phyloP scores from a whole-genome alignment of 2,113 vertebrate genomes.

The Silurus asotus region DNA sequence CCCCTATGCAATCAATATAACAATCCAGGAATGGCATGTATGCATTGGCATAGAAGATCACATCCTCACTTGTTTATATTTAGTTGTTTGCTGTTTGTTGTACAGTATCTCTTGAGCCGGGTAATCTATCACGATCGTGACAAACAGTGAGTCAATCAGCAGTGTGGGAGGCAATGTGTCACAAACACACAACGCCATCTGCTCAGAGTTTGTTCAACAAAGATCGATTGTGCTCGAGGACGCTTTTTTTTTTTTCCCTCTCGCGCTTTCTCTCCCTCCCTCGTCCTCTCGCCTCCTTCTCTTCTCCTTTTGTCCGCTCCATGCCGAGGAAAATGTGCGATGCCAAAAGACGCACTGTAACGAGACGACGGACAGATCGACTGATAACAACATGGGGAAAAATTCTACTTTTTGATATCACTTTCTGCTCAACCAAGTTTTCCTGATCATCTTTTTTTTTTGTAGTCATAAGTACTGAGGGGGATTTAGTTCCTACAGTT shows the following conservation, averaged over 20 bases:
- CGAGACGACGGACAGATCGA: slow-evolving; percentile 48
- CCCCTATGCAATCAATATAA: slow-evolving; percentile 4
- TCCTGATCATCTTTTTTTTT: slow-evolving; percentile 17
- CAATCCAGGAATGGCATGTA: slow-evolving; percentile 13
- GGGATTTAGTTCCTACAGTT: not conserved
- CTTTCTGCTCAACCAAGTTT: slow-evolving; percentile 25
- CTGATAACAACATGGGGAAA: slow-evolving; percentile 14
- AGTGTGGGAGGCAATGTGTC: slow-evolving; percentile 59
- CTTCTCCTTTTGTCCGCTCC: slow-evolving; percentile 52
- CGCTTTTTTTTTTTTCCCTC: slow-evolving; percentile 39
- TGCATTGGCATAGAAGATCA: slow-evolving; percentile 36
- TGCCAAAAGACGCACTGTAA: slow-evolving; percentile 50
- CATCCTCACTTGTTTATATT: slow-evolving; percentile 50
- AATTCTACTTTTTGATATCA: slow-evolving; percentile 42
- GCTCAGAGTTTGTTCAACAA: slow-evolving; percentile 63
- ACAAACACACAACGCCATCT: slow-evolving; percentile 60
- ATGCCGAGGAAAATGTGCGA: slow-evolving; percentile 48
- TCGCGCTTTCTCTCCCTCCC: slow-evolving; percentile 45
- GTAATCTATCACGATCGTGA: slow-evolving; percentile 57
- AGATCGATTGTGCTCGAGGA: slow-evolving; percentile 61
- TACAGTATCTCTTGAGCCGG: slow-evolving; percentile 52
- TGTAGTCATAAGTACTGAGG: slow-evolving; percentile 2
- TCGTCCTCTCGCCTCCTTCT: slow-evolving; percentile 54
- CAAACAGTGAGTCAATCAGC: slow-evolving; percentile 62
- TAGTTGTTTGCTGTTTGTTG: slow-evolving; percentile 49